Percentiles rank a stretch among this genome's conserved stretches.
These are phyloP conservation scores for Chaetorhynchus papuensis DNA, from an alignment of 2,113 vertebrate species.

Conservation along the genomic window DNA sequence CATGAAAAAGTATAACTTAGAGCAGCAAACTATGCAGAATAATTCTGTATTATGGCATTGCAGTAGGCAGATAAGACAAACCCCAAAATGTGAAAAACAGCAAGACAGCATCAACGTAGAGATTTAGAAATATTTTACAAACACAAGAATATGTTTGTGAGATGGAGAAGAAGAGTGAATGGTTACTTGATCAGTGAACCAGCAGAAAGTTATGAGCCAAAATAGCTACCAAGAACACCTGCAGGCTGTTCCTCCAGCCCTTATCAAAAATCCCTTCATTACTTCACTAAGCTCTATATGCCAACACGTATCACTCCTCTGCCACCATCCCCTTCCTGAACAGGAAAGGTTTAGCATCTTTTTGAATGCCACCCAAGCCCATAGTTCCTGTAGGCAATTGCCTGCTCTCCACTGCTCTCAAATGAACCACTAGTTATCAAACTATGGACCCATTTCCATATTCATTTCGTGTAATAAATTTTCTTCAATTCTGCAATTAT, in stretches of 20 bases:
- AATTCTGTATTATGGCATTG: background rate
- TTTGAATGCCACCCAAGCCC: background rate
- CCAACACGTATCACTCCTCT: background rate
- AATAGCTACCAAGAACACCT: background rate
- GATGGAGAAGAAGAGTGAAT: background rate
- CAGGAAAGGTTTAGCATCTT: background rate
- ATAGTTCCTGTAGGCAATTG: background rate
- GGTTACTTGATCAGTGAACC: background rate
- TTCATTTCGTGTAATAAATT: background rate
- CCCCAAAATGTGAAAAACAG: background rate
- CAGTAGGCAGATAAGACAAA: background rate
- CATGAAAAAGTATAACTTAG: background rate
- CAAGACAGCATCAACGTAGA: background rate
- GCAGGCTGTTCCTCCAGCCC: background rate
- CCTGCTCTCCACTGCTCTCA: background rate
- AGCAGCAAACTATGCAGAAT: background rate
- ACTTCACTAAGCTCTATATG: background rate
- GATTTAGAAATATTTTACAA: background rate
- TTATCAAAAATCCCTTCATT: background rate
- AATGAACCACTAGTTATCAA: background rate
- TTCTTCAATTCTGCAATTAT: background rate
- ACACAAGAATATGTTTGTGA: background rate
- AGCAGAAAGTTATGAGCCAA: background rate
- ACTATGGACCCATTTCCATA: background rate
- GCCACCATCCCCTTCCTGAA: background rate